Base-by-base conservation (phyloP, 2,797 vertebrate genomes). In the Gephyroberyx darwinii region DNA sequence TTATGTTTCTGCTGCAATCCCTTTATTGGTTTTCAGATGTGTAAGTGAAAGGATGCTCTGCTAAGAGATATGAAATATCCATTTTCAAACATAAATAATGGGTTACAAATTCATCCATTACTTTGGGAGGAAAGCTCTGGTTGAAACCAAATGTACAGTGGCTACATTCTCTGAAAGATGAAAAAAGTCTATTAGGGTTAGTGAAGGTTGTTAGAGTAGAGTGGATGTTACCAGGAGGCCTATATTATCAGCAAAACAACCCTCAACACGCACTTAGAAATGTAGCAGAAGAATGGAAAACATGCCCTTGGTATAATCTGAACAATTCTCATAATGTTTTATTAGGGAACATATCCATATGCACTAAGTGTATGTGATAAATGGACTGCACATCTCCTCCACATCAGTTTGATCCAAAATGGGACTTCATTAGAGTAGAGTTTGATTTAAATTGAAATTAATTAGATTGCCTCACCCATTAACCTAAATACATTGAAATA, bases 1-100 rank as follows among this genome's bases (percentile, higher is more conserved):
- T 96, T 96, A 97, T 97, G 96, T 95, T 95, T 95, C 94, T 95
- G 94, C 93, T 90, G 88, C 94, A 94, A 92, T 93, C 89, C 92
- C 92, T 94, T 95, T 93, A 96, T 96, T 95, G 95, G 93, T 95
- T 95, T 94, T 93, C 92, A 94, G 93, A 95, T 92, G 94, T 94
- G 94, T 94, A 95, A 96, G 95, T 95, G 95, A 94, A 95, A 95
- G 92, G 93, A 95, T 92, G 94, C 65, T 88, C 90, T 80, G 88
- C 92, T 93, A 93, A 93, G 92, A 94, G 91, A 94, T 89, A 90
- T 93, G 92, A 95, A 95, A 94, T 92, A 93, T 93, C 93, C 90
- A 94, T 95, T 94, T 94, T 93, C 90, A 92, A 93, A 92, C 90
- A 89, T 90, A 91, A 93, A 92, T 93, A 91, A 92, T 87, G 86